Percentiles rank a stretch among this genome's conserved stretches.
Evolutionary conservation across 2,797 vertebrate species (phyloP).

Genomic region (Acanthornis magna): DNA sequence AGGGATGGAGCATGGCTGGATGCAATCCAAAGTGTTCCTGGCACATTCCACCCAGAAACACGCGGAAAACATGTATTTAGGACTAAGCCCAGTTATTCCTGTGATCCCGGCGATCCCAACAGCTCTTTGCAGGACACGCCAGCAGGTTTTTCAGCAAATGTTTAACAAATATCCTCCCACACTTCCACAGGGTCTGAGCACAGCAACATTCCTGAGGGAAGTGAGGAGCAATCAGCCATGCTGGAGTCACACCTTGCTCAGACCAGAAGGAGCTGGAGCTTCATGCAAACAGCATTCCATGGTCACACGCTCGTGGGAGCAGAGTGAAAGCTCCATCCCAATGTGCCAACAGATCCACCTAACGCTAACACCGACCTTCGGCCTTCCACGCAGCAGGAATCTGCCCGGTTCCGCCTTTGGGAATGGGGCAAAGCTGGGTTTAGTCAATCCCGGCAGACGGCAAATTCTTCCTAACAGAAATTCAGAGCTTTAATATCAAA

Average conservation of each 20-base stretch:
- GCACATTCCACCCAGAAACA: background rate
- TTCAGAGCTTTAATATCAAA: no score
- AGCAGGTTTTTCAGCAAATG: background rate
- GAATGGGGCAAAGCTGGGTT: background rate
- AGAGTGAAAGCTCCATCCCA: background rate
- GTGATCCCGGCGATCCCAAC: accelerated
- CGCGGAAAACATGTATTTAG: accelerated
- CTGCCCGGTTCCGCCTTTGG: accelerated
- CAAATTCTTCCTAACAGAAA: background rate
- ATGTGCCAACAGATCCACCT: accelerated
- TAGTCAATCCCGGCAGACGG: no score
- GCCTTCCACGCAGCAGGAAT: background rate
- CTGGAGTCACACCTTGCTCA: accelerated
- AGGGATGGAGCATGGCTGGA: background rate
- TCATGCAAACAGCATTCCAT: background rate
- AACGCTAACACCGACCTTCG: background rate
- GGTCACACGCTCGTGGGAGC: background rate
- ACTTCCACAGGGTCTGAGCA: background rate
- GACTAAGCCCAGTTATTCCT: background rate
- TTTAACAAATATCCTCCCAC: background rate
- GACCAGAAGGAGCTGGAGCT: background rate
- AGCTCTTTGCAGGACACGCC: background rate
- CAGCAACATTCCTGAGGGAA: accelerated
- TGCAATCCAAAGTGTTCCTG: background rate
- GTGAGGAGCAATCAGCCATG: background rate